Evolutionary conservation across 1,140 invertebrate species (phyloP).

Genomic region (Aphidius gifuensis): DNA sequence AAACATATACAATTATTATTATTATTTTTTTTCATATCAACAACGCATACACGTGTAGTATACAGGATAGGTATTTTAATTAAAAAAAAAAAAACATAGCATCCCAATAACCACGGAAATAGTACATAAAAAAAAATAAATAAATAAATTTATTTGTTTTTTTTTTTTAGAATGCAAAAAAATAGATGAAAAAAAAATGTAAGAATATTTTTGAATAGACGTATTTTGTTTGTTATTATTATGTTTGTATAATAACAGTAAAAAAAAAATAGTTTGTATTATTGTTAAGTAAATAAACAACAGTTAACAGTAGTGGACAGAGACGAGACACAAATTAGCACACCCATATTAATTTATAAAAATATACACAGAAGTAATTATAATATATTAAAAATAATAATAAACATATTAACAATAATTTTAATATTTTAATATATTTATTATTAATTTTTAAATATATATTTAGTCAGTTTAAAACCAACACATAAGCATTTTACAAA

Average conservation of each 20-base stretch:
- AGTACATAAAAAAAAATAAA: constrained; percentile 6
- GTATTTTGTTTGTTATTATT: too few relatives aligned
- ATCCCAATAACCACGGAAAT: constrained; percentile 14
- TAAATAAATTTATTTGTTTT: constrained; percentile 33
- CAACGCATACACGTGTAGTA: constrained; percentile 3
- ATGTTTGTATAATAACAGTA: too few relatives aligned
- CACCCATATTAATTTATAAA: constrained; percentile 45
- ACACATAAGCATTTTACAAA: constrained; percentile 11
- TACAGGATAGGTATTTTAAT: background rate
- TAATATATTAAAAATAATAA: constrained; percentile 5
- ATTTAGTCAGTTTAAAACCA: constrained; percentile 6
- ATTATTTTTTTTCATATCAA: background rate
- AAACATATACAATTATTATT: constrained; percentile 3
- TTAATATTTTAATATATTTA: constrained; percentile 22
- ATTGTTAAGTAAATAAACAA: too few relatives aligned
- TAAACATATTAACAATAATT: constrained; percentile 23
- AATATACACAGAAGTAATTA: constrained; percentile 29
- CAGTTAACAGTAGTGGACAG: constrained; percentile 50
- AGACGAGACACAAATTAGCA: constrained; percentile 49
- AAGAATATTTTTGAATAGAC: too few relatives aligned
- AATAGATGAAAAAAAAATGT: too few relatives aligned
- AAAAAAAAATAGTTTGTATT: too few relatives aligned
- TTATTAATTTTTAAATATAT: constrained; percentile 8
- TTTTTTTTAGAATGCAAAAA: background rate
- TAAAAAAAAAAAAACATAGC: background rate